Percentiles rank a stretch among this genome's conserved stretches.
Conservation (phyloP, 2,113 vertebrate species). For the Brachirus orientalis region DNA sequence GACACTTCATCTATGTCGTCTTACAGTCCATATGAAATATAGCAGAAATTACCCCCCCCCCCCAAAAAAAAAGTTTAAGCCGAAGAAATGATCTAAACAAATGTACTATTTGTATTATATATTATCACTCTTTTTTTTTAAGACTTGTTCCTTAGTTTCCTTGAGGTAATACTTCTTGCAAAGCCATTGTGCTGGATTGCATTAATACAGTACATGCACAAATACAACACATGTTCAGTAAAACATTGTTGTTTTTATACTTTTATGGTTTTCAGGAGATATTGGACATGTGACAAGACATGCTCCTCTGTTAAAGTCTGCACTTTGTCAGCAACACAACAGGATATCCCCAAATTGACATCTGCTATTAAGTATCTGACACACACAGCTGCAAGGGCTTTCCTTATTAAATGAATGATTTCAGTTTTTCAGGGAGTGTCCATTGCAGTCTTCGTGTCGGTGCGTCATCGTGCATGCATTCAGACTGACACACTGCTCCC, state of each 20-base stretch:
- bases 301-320: constrained; percentile 47
- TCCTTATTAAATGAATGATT: constrained; percentile 56
- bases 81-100: too few relatives aligned
- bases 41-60: too few relatives aligned
- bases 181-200: neutral
- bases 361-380: constrained; percentile 50
- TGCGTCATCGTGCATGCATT: constrained; percentile 6
- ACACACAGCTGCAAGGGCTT: constrained; percentile 38
- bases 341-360: constrained; percentile 54
- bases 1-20: neutral
- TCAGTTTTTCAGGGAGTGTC: constrained; percentile 30
- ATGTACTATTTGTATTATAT: too few relatives aligned
- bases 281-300: constrained; percentile 65
- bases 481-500: neutral
- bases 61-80: too few relatives aligned
- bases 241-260: too few relatives aligned
- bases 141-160: too few relatives aligned
- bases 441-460: constrained; percentile 24
- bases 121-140: too few relatives aligned
- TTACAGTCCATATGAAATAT: too few relatives aligned
- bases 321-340: constrained; percentile 44
- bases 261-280: too few relatives aligned
- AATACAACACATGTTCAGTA: too few relatives aligned
- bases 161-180: too few relatives aligned
- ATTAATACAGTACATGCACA: too few relatives aligned